phyloP scores from a whole-genome alignment of 2,888 invertebrate genomes.

The Drosophila melanocephala region DNA sequence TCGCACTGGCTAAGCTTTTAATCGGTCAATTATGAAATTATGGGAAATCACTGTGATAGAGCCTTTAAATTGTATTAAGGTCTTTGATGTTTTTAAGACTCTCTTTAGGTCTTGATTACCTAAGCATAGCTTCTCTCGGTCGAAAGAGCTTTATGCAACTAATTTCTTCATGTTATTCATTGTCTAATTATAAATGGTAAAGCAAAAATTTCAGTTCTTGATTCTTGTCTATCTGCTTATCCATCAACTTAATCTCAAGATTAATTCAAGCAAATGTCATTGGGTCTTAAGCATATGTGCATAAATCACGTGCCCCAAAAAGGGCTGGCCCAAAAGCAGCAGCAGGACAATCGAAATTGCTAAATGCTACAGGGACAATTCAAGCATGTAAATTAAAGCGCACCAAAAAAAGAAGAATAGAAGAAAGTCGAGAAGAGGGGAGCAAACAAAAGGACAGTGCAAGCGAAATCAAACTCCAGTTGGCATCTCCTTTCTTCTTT shows the following conservation, averaged over 20 bases:
- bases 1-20: not conserved
- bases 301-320: conserved; percentile 75
- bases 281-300: conserved; percentile 72
- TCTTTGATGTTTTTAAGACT: not conserved
- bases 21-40: not conserved
- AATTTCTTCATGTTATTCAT: not conserved
- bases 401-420: conserved; percentile 17
- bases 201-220: not conserved
- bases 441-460: conserved; percentile 44
- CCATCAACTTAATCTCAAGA: conserved; percentile 10
- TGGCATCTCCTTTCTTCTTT: conserved; percentile 21
- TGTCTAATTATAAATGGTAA: not conserved
- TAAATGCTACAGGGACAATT: conserved; percentile 81
- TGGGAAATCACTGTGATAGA: not conserved
- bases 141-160: accelerated
- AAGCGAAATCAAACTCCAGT: conserved; percentile 42
- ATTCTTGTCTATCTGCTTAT: not conserved
- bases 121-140: not conserved
- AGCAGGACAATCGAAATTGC: conserved; percentile 78
- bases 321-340: conserved; percentile 39
- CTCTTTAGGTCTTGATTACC: not conserved
- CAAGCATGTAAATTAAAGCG: conserved; percentile 81
- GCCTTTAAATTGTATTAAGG: not conserved
- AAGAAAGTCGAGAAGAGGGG: conserved; percentile 19
- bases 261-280: conserved; percentile 45